Evolutionary conservation across 2,888 invertebrate genomes (phyloP), one percentile per base, ranked within the genome.

Genomic region (Mylabris sibirica): DNA sequence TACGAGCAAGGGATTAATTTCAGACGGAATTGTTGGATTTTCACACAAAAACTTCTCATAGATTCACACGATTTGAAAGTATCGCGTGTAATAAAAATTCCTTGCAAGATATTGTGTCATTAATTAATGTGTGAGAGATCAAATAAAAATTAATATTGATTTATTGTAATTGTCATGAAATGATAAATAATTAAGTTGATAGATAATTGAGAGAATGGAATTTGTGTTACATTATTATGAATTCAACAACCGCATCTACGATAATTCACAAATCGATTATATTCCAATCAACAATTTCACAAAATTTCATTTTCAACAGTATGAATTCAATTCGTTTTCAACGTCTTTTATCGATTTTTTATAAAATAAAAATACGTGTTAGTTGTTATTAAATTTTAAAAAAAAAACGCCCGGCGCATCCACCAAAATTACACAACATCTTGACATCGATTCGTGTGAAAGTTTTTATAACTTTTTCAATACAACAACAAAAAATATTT

Each of bases 341-440:
- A 14, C 14, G 14, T 3, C 14, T 12, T 38, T n/a, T n/a, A n/a
- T n/a, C n/a, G n/a, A n/a, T n/a, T n/a, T 38, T 38, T 14, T 38
- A 12, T 38, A 38, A 38, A 38, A 38, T 38, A 12, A 38, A 38
- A 38, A 11, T 14, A 38, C 3, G 12, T 11, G 38, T 1, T 12
- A 12, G 6, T 12, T 35, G 1, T 35, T 38, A 38, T 14, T 38
- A 12, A 12, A 38, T 17, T 44, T 44, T 44, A 9, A n/a, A n/a
- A n/a, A n/a, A n/a, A n/a, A n/a, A 53, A 20, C 49, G 2, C 57
- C 57, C 57, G 57, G 57, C 57, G 57, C 57, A 57, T 57, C 57
- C 57, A 26, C 57, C 57, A 57, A 26, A 57, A 57, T 57, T 14
- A 14, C 57, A 20, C 49, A 44, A 1, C 44, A 8, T 22, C 17